Percentiles rank a stretch among this genome's conserved stretches.
phyloP scores from a whole-genome alignment of 2,113 vertebrate species.

The Limanda limanda region DNA sequence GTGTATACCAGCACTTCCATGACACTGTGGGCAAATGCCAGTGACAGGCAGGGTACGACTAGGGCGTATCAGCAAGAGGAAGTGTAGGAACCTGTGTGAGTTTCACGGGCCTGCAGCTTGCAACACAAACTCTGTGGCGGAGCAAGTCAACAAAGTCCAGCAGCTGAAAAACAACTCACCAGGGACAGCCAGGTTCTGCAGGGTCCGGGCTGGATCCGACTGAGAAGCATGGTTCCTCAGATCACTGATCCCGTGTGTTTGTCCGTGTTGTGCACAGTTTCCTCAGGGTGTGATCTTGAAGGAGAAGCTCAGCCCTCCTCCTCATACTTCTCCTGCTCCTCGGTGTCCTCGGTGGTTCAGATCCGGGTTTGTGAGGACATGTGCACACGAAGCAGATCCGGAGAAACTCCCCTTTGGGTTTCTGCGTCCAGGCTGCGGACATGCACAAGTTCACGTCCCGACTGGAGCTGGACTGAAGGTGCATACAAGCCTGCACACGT shows the following conservation, averaged over 20 bases:
- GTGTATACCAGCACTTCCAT: conserved; percentile 4
- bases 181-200: conserved; percentile 63
- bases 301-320: conserved; percentile 27
- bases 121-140: neutral
- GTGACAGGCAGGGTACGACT: neutral
- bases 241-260: neutral
- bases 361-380: neutral
- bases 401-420: neutral
- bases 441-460: conserved; percentile 52
- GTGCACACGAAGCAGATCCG: neutral
- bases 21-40: conserved; percentile 29
- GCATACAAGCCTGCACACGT: conserved; percentile 52
- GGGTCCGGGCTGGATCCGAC: conserved; percentile 53
- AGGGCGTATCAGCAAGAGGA: conserved; percentile 32
- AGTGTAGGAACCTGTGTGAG: conserved; percentile 12
- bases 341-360: neutral
- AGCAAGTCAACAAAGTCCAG: neutral
- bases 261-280: neutral
- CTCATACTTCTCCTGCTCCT: conserved; percentile 21
- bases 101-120: neutral
- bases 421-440: neutral
- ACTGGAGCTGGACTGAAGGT: neutral
- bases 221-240: conserved; percentile 67
- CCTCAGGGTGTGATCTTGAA: conserved; percentile 9
- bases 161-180: conserved; percentile 56